Evolutionary conservation across 2,888 invertebrate species (phyloP), one percentile per base, ranked within the genome.

Genomic region (Ferdinandea cuprea): DNA sequence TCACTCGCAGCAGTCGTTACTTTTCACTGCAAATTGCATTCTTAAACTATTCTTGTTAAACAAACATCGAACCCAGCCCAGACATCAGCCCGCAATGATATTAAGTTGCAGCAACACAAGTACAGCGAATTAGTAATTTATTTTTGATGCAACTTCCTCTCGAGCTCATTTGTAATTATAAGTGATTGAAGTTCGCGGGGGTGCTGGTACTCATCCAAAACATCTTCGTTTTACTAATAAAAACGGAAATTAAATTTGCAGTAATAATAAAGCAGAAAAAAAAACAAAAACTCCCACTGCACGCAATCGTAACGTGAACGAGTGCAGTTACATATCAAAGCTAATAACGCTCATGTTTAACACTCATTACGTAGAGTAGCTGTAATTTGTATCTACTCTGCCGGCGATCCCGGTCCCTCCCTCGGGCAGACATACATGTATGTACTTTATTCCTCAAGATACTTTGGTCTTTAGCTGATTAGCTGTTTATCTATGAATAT

Each of bases 141-240:
- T 25, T 61, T 48, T 15, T 48, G 52, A 48, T 68, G 76, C 50
- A 71, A 71, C 32, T 81, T 71, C 73, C 66, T 21, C 3, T 21
- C 3, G 17, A 28, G 25, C 4, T 21, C 7, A 13, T 15, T 7
- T 1, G 11, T 13, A 13, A 15, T 40, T 40, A 40, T 2, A 15
- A 15, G 2, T 15, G 0, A 15, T 13, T 2, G 7, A 13, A 7
- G 25, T 25, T 40, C 7, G 40, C 2, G 40, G 40, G n/a, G 35
- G 35, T 13, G 8, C 2, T n/a, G 2, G 15, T 40, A 40, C 0
- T 9, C 8, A 30, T 8, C n/a, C n/a, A n/a, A 32, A 50, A 48
- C 50, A 52, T 42, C 65, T 35, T 65, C 32, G 11, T 30, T 32
- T 32, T 44, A 46, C n/a, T 48, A 35, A 37, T 30, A 6, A 13